Evolutionary conservation across 2,797 vertebrate species (phyloP), one percentile per base, ranked within the genome.

Genomic region (Platyrinchus mystaceus): DNA sequence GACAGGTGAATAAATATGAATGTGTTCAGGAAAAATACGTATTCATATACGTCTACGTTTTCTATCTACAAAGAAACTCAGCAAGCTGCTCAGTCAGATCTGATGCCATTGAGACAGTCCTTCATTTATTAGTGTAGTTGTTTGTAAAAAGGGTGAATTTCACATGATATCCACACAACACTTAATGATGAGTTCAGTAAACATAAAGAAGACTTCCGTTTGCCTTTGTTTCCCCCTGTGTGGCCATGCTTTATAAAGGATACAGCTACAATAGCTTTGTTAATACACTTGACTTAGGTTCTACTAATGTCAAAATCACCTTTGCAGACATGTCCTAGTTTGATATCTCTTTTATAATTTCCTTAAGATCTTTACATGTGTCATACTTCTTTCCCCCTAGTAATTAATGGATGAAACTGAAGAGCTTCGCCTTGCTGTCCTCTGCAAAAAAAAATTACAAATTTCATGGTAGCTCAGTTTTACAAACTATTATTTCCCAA

Each of bases 71-170:
- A 79, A 92, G 87, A 89, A 96, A 83, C 52, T 36, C 67, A 92
- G 93, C 64, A 89, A 95, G 58, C 27, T 94, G 59, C 63, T 93
- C 90, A 83, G 62, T 96, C 75, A 96, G 67, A 64, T 12, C 41
- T 89, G 2, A 44, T 63, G 24, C 24, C 20, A 69, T n/a, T 68
- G 73, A 93, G 74, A 75, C 79, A 46, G 34, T 81, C 52, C 55
- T 63, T 95, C 76, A 75, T 90, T 93, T 89, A 73, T 94, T 91
- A 68, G 41, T 88, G 71, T 15, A 5, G 66, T 87, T 94, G 44
- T 95, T 96, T 84, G 73, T 75, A 78, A 85, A 96, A 94, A 84
- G 83, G 89, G 46, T 89, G 87, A 91, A 80, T 96, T 87, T 90
- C 71, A n/a, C 28, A 75, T 58, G 46, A 87, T 92, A 96, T 88